Evolutionary conservation across 2,797 vertebrate genomes (phyloP).

Genomic region (Kryptolebias ocellatus): DNA sequence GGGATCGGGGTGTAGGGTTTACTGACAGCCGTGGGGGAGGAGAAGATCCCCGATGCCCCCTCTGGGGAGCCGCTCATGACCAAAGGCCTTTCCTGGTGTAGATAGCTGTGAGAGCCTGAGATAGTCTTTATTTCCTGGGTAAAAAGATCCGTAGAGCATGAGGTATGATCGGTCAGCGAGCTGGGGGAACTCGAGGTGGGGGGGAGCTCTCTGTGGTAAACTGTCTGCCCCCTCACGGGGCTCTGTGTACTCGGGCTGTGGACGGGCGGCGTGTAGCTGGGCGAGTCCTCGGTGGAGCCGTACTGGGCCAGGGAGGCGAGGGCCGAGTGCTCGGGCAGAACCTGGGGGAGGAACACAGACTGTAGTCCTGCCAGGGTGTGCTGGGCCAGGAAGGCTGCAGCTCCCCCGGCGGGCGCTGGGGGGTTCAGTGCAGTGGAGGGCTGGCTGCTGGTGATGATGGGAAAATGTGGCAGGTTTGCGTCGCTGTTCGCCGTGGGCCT

Average conservation of each 20-base stretch:
- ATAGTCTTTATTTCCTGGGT: slow-evolving; percentile 93
- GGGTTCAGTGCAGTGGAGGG: slow-evolving; percentile 80
- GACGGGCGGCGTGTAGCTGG: slow-evolving; percentile 83
- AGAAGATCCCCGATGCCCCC: slow-evolving; percentile 77
- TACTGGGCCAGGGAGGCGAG: slow-evolving; percentile 83
- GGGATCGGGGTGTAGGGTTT: slow-evolving; percentile 85
- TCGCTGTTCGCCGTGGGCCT: slow-evolving; percentile 75
- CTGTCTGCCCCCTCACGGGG: slow-evolving; percentile 82
- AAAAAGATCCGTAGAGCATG: slow-evolving; percentile 84
- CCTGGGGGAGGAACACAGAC: slow-evolving; percentile 81
- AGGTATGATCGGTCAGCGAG: slow-evolving; percentile 84
- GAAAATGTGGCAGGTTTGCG: slow-evolving; percentile 76
- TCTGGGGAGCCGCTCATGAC: slow-evolving; percentile 78
- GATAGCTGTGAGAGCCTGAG: slow-evolving; percentile 89
- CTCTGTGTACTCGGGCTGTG: slow-evolving; percentile 87
- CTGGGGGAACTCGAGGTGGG: slow-evolving; percentile 81
- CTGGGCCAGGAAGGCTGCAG: slow-evolving; percentile 75
- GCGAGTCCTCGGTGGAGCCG: slow-evolving; percentile 79
- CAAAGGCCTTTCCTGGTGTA: slow-evolving; percentile 86
- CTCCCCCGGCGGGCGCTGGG: slow-evolving; percentile 40
- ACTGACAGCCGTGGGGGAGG: slow-evolving; percentile 74
- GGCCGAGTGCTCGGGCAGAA: slow-evolving; percentile 84
- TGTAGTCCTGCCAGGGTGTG: slow-evolving; percentile 85
- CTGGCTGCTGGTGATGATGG: slow-evolving; percentile 79
- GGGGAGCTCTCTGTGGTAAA: slow-evolving; percentile 75